These are phyloP conservation scores for Panagrolaimus sp. DNA, from an alignment of 1,140 invertebrate genomes.

Conservation along the genomic window DNA sequence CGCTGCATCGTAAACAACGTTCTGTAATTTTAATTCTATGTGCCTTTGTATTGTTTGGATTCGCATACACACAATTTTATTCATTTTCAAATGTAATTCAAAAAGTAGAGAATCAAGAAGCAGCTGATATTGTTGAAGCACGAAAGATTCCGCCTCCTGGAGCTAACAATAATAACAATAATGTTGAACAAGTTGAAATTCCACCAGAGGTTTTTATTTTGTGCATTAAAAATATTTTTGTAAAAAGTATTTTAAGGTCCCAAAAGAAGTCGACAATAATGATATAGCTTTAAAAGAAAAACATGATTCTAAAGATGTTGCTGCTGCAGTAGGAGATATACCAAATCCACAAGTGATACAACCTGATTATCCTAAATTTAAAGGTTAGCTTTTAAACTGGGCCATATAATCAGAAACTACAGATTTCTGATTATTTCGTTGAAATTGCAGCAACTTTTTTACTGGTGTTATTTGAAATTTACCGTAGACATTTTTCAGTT, in stretches of 20 bases:
- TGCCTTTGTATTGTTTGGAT: slow-evolving; percentile 16
- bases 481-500: no score
- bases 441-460: no score
- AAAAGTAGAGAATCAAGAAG: background rate
- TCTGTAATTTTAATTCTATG: slow-evolving; percentile 16
- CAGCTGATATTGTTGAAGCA: background rate
- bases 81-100: background rate
- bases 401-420: no score
- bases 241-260: no score
- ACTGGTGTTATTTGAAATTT: no score
- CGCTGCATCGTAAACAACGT: slow-evolving; percentile 26
- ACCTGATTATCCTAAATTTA: slow-evolving; percentile 10
- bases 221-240: no score
- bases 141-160: no score
- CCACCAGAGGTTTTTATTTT: no score
- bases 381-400: no score
- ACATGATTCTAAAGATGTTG: background rate
- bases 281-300: background rate
- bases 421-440: no score
- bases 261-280: background rate
- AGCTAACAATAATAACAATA: no score
- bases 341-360: background rate
- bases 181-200: no score
- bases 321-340: background rate
- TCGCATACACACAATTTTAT: background rate